These are phyloP conservation scores for Ceratina calcarata DNA, from an alignment of 1,140 invertebrate species.

Conservation along the genomic window DNA sequence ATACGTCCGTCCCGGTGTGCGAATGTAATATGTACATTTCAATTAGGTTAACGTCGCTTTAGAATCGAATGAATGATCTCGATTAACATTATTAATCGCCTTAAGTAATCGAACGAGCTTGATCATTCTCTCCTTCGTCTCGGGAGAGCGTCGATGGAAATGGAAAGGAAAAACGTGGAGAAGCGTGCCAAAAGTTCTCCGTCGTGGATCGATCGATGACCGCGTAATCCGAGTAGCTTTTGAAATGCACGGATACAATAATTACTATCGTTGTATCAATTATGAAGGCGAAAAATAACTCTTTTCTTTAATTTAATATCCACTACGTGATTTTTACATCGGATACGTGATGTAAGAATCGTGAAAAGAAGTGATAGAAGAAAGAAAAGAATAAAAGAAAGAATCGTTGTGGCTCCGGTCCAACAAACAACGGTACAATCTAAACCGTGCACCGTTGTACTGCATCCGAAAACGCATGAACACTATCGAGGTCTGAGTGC, in stretches of 20 bases:
- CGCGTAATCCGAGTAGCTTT: conserved; percentile 3
- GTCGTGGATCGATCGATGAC: conserved; percentile 21
- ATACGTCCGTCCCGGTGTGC: conserved; percentile 15
- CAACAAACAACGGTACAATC: conserved; percentile 26
- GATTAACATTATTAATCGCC: not conserved
- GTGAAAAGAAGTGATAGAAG: no score
- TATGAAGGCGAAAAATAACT: no score
- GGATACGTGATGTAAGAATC: conserved; percentile 5
- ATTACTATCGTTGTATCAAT: no score
- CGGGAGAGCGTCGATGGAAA: not conserved
- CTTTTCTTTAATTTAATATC: no score
- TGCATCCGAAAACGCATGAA: no score
- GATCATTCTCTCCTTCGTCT: not conserved
- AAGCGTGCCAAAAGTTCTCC: conserved; percentile 11
- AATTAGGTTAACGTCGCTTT: conserved; percentile 29
- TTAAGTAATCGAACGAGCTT: not conserved
- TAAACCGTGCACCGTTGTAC: conserved; percentile 8
- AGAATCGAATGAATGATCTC: not conserved
- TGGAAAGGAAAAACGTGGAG: not conserved
- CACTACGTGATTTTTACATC: not conserved
- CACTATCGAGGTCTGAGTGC: no score
- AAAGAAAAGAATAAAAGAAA: conserved; percentile 32
- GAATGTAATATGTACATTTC: conserved; percentile 36
- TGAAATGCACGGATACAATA: conserved; percentile 18
- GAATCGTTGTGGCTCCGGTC: conserved; percentile 21